These are phyloP conservation scores for Dipodomys ordii DNA, from an alignment of 2,113 vertebrate genomes.

Conservation along the genomic window DNA sequence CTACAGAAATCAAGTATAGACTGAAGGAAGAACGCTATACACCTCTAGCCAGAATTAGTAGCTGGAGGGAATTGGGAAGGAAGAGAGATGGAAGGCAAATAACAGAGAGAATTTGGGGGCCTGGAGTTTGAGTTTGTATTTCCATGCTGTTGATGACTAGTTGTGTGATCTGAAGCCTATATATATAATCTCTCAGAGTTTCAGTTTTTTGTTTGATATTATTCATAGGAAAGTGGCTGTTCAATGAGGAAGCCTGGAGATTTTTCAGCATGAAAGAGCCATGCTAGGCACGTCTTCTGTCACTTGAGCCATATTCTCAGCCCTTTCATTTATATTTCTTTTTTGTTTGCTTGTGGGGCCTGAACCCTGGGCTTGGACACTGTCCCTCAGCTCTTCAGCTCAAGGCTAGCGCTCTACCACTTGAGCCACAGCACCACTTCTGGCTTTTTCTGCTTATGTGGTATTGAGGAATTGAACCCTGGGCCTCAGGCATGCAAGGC, in stretches of 20 bases:
- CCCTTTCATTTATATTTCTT: no score
- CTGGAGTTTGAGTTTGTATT: background rate
- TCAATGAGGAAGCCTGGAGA: background rate
- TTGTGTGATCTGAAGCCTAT: background rate
- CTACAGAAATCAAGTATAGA: background rate
- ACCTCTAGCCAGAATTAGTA: background rate
- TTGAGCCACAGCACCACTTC: no score
- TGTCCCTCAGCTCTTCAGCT: no score
- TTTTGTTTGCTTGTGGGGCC: no score
- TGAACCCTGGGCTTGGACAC: no score
- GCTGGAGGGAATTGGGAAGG: background rate
- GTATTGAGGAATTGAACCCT: no score
- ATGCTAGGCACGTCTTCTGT: no score
- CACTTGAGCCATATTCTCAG: no score
- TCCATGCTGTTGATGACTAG: background rate
- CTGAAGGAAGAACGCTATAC: slow-evolving; percentile 6
- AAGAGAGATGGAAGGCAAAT: background rate
- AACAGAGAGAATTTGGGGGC: background rate
- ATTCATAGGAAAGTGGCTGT: background rate
- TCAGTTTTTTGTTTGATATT: slow-evolving; percentile 17
- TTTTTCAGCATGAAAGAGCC: slow-evolving; percentile 5
- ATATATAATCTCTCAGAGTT: background rate
- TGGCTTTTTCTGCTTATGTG: no score
- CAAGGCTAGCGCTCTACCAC: no score
- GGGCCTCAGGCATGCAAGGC: no score